A percentile compares a stretch with the other conserved stretches of the same genome.
Evolutionary conservation across 2,113 vertebrate species (phyloP).

Genomic region (Psittacara wagleri): DNA sequence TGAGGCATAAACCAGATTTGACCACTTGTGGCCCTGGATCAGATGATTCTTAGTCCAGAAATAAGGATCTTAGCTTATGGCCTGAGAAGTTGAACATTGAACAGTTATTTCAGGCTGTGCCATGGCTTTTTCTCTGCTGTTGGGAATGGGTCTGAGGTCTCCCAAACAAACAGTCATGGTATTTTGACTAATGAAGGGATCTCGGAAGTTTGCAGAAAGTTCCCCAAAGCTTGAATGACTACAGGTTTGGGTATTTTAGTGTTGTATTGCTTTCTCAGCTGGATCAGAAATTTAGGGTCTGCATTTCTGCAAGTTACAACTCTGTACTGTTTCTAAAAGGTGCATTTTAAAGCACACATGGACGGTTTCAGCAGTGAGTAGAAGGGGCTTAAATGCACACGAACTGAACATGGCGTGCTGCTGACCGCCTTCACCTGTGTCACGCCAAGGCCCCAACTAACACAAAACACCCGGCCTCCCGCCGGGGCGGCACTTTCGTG

Average conservation of each 20-base stretch:
- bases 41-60: not conserved
- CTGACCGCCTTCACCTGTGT: too few relatives aligned
- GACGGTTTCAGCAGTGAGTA: too few relatives aligned
- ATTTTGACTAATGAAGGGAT: not conserved
- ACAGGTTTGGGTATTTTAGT: too few relatives aligned
- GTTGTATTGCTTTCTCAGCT: not conserved
- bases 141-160: not conserved
- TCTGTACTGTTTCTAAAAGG: too few relatives aligned
- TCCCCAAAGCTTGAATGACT: not conserved
- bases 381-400: too few relatives aligned
- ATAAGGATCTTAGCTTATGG: not conserved
- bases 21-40: not conserved
- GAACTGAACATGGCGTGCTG: too few relatives aligned
- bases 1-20: not conserved
- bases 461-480: too few relatives aligned
- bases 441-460: too few relatives aligned
- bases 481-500: fast-evolving
- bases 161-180: not conserved
- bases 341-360: too few relatives aligned
- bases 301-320: too few relatives aligned
- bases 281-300: too few relatives aligned
- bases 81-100: not conserved
- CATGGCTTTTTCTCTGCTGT: not conserved
- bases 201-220: not conserved
- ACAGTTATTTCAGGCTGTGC: not conserved